Evolutionary conservation across 2,888 invertebrate species (phyloP), one percentile per base, ranked within the genome.

Genomic region (Operophtera brumata): DNA sequence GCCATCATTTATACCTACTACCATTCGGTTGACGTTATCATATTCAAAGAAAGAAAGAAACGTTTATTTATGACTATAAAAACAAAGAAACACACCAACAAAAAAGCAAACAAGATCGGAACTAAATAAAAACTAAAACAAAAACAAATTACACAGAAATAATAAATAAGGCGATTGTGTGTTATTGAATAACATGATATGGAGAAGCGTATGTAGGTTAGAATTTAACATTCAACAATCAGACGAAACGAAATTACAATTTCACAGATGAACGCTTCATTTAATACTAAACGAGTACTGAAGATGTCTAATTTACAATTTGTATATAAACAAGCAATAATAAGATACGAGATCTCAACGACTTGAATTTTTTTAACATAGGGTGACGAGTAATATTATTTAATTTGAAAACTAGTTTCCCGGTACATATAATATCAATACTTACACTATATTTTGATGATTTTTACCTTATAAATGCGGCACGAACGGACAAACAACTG

Each of bases 161-260:
- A n/a, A n/a, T n/a, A n/a, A n/a, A n/a, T n/a, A n/a, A n/a, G n/a
- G n/a, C n/a, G n/a, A n/a, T n/a, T n/a, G n/a, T n/a, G n/a, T 32
- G 32, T 32, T 32, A 32, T 34, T 34, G n/a, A 6, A 7, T 11
- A 10, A 28, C 25, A 39, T 35, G 39, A 37, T 44, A 46, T 46
- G 37, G 10, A 52, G 28, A 34, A 40, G 32, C 28, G 48, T 56
- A 60, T 54, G 51, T 56, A 54, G 48, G 59, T 59, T 51, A 45
- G 32, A 51, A 56, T 56, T 61, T 53, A 43, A 47, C 47, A 45
- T 59, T 55, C 55, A 53, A 55, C 50, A 39, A 57, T 57, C 45
- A 53, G 48, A 51, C 41, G 9, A 48, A 52, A 59, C 49, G 43
- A 55, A 53, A 53, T 47, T 47, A 47, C 52, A 58, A 57, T 58